Conservation (phyloP, 2,113 vertebrate genomes). For the Myotis brandtii region DNA sequence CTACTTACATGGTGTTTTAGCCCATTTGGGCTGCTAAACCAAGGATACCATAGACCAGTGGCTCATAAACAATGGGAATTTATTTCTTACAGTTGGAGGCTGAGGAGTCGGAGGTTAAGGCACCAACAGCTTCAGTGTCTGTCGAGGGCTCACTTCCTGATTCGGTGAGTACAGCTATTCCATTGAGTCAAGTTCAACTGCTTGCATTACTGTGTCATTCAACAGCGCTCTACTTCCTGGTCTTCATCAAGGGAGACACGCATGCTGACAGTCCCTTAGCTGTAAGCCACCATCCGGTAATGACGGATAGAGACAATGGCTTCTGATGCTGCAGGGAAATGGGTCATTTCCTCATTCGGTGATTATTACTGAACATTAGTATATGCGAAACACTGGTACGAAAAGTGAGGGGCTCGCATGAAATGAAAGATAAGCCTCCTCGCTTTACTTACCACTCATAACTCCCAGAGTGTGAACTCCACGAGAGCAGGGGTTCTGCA, state of each 20-base stretch:
- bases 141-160: neutral
- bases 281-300: neutral
- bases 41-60: neutral
- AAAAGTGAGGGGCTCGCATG: neutral
- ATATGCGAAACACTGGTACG: neutral
- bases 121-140: neutral
- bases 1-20: neutral
- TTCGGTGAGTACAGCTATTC: neutral
- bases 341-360: neutral
- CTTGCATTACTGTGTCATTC: neutral
- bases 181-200: neutral
- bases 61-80: neutral
- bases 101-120: neutral
- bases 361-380: neutral
- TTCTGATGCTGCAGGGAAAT: neutral
- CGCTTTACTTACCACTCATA: neutral
- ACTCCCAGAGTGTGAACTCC: neutral
- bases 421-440: neutral
- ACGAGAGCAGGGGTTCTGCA: neutral
- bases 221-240: neutral
- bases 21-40: neutral
- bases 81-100: neutral
- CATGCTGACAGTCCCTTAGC: neutral
- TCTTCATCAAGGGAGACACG: neutral
- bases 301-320: conserved; percentile 3